Evolutionary conservation across 1,140 invertebrate species (phyloP), one percentile per base, ranked within the genome.

Genomic region (Asobara japonica): DNA sequence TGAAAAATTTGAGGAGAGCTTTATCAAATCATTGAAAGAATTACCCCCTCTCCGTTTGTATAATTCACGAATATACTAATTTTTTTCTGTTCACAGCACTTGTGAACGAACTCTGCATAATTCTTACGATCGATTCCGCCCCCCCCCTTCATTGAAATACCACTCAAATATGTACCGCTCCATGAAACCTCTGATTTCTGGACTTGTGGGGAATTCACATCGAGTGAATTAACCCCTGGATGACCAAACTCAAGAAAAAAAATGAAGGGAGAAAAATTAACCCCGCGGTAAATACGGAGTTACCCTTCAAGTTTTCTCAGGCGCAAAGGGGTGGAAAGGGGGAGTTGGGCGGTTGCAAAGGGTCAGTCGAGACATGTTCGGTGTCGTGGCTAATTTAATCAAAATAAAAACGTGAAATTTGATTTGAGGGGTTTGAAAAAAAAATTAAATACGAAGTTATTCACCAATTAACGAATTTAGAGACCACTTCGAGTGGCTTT

Each of bases 391-490:
- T 68, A 73, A 73, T 73, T 31, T 56, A 62, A 67, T 31, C 20
- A 60, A 45, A 74, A 38, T 13, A 62, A 45, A 67, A 56, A 60
- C 13, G 60, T 31, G 30, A 65, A 20, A n/a, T 51, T 56, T 56
- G 61, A 31, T 38, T 20, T 16, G 56, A 56, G 48, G 38, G 48
- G 48, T 64, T n/a, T n/a, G 68, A 69, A 72, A 66, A 70, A 61
- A 73, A 51, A n/a, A 70, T 51, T 64, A 71, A 61, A 10, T 75
- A 25, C 60, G 81, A 83, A 81, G 75, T 82, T 81, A 75, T 79
- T 75, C 73, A 82, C 77, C 79, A 84, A 84, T 84, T 84, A 83
- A 82, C 76, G 78, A 75, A 80, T 82, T 80, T 76, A 83, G 80
- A 83, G 79, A 77, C 48, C 73, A 72, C 56, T 51, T 80, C 65